Conservation (phyloP, 2,888 invertebrate genomes). For the Leptinotarsa tumamoca region DNA sequence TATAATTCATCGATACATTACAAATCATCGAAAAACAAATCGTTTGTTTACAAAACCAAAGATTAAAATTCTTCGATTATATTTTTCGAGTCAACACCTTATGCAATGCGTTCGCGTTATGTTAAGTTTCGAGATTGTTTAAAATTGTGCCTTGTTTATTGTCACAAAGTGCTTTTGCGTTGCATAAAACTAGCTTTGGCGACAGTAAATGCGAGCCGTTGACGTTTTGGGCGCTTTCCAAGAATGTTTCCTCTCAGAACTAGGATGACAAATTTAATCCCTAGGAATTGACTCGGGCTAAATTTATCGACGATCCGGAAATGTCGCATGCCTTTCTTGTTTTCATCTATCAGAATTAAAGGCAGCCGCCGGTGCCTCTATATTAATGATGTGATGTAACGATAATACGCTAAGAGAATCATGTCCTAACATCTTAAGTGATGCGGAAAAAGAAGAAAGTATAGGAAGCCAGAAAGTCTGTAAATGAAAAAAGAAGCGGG, state of each 20-base stretch:
- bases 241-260: conserved; percentile 25
- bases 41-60: not conserved
- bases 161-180: not conserved
- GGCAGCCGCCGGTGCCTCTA: not conserved
- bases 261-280: conserved; percentile 27
- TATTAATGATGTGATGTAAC: not conserved
- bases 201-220: conserved; percentile 18
- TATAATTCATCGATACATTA: too few species aligned
- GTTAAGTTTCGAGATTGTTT: not conserved
- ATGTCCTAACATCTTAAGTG: too few species aligned
- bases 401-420: not conserved
- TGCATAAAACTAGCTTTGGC: conserved; percentile 6
- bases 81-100: not conserved
- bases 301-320: conserved; percentile 29
- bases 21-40: not conserved
- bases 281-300: conserved; percentile 13
- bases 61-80: not conserved
- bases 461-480: too few species aligned
- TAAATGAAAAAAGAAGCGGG: too few species aligned
- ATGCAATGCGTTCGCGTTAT: not conserved
- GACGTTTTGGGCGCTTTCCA: conserved; percentile 15
- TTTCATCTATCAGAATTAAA: conserved; percentile 10
- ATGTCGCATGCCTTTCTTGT: conserved; percentile 16
- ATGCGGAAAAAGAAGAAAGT: too few species aligned
- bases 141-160: not conserved